A percentile compares a stretch with the other conserved stretches of the same genome.
Conservation (phyloP, 35 echinoderm and acorn worm species). For the Amphiura filiformis region DNA sequence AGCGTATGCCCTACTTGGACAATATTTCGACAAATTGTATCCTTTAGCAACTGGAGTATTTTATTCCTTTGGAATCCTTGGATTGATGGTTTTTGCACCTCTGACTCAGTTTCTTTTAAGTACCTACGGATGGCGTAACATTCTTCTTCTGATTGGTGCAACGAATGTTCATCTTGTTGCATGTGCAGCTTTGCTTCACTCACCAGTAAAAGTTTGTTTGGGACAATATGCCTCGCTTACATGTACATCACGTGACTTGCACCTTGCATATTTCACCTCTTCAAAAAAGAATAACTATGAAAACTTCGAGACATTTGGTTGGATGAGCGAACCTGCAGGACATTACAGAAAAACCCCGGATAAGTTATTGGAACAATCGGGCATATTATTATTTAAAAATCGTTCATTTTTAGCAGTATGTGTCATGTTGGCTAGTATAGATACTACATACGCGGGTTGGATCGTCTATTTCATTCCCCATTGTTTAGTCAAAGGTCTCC, state of each 20-base stretch:
- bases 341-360: not conserved
- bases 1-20: not conserved
- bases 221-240: no score
- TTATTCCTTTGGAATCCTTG: not conserved
- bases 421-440: not conserved
- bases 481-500: not conserved
- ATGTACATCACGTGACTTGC: not conserved
- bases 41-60: not conserved
- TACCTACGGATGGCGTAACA: slow-evolving; percentile 19
- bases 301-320: not conserved
- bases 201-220: no score
- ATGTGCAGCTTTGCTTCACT: slow-evolving; percentile 9
- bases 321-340: not conserved
- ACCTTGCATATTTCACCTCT: not conserved
- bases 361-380: not conserved
- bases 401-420: not conserved
- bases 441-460: not conserved
- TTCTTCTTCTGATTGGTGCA: not conserved
- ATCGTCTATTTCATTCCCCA: not conserved
- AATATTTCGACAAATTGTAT: not conserved
- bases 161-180: not conserved
- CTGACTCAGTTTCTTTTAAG: not conserved
- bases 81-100: slow-evolving; percentile 16
- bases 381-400: not conserved
- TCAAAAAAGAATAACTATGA: not conserved